Base-by-base conservation (phyloP, 1,140 invertebrate species). In the Zophobas morio region DNA sequence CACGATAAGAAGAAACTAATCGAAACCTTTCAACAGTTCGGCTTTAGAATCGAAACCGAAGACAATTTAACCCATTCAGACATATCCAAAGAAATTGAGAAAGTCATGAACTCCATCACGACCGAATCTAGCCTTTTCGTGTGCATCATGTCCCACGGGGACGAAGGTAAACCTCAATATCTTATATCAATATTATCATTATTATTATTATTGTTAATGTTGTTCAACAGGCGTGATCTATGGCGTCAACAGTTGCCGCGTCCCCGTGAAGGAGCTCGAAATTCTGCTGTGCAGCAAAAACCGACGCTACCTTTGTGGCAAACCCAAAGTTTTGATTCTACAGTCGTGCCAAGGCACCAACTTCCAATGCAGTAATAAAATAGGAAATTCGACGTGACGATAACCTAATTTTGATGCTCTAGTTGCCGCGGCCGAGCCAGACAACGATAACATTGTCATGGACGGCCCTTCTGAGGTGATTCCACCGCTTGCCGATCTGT, bases 401-500 rank as follows among this genome's bases (percentile, higher is more conserved):
- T 51, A n/a, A n/a, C 49, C 20, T 6, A 5, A 51, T 20, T 2
- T 2, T 51, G 6, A 20, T 2, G n/a, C 20, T 51, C 6, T 20
- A 51, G 49, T 51, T 51, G 6, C 49, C 20, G 2, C 0, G 6
- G 47, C 6, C 33, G 49, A 66, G 6, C 72, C 75, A 35, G 72
- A 78, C 37, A 76, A 78, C 6, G 60, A 77, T 6, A 40, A 74
- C 32, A n/a, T 51, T 39, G 56, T 34, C 1, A 79, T 53, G 36
- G 57, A 75, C 46, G 74, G 72, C 5, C 56, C 51, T 42, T 60
- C 77, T 6, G 70, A 70, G 40, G 74, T n/a, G 6, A 54, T 66
- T 76, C 93, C 94, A 8, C 86, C 88, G 75, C 90, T 91, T 53
- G 92, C 93, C 34, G 94, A 95, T 81, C 91, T 94, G 82, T 85